Evolutionary conservation across 2,888 invertebrate genomes (phyloP).

Genomic region (Colostygia pectinataria): DNA sequence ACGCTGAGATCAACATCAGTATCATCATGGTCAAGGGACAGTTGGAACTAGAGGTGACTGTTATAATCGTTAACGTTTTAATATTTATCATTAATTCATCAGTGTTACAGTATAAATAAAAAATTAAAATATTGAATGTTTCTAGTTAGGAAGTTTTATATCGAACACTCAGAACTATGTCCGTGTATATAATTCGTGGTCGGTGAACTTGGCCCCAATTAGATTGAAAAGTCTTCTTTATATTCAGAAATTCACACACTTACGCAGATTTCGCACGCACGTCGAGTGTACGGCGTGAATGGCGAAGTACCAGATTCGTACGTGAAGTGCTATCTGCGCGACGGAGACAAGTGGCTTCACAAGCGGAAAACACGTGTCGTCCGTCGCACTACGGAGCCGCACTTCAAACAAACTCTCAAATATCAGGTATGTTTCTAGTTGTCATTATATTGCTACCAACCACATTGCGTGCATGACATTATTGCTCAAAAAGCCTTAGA

Average conservation of each 20-base stretch:
- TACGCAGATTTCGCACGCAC: slow-evolving; percentile 70
- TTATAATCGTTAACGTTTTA: too few species aligned
- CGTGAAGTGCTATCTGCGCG: slow-evolving; percentile 95
- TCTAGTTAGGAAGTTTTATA: too few species aligned
- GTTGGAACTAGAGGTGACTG: slow-evolving; percentile 91
- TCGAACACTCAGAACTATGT: too few species aligned
- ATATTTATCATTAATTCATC: too few species aligned
- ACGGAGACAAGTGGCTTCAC: slow-evolving; percentile 94
- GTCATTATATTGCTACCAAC: too few species aligned
- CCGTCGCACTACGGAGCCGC: slow-evolving; percentile 91
- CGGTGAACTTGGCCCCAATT: too few species aligned
- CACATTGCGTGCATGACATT: too few species aligned
- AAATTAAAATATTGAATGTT: too few species aligned
- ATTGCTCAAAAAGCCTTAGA: too few species aligned
- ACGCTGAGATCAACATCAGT: slow-evolving; percentile 93
- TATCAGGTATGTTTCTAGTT: slow-evolving; percentile 84
- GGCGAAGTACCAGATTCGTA: slow-evolving; percentile 93
- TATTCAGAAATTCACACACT: neutral
- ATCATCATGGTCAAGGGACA: slow-evolving; percentile 95
- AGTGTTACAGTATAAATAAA: too few species aligned
- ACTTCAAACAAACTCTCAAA: slow-evolving; percentile 93
- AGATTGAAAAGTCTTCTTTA: too few species aligned
- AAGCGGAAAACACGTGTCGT: slow-evolving; percentile 95
- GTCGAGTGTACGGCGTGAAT: slow-evolving; percentile 82
- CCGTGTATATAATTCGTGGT: too few species aligned